Conservation (phyloP, 2,888 invertebrate genomes). For the Sicus ferrugineus region DNA sequence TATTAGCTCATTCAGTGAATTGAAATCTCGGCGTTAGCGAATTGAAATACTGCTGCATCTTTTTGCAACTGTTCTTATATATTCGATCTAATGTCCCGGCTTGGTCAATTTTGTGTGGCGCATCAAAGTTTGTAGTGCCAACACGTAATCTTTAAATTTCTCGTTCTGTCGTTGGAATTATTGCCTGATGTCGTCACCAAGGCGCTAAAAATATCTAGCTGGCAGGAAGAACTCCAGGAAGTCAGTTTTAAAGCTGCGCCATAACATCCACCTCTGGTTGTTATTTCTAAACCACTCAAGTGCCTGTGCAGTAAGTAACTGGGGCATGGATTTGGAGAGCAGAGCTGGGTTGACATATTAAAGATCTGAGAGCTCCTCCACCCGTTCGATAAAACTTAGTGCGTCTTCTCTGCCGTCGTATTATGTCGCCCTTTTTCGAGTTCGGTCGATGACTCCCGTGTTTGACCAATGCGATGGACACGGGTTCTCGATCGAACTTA, state of each 20-base stretch:
- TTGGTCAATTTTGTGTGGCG: slow-evolving; percentile 1
- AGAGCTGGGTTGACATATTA: neutral
- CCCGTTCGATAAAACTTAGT: slow-evolving; percentile 16
- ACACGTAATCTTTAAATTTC: neutral
- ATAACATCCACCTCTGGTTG: neutral
- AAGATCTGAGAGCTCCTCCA: slow-evolving; percentile 10
- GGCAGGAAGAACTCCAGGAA: slow-evolving; percentile 21
- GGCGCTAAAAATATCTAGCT: slow-evolving; percentile 10
- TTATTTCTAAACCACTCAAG: slow-evolving; percentile 5
- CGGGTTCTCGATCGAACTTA: neutral
- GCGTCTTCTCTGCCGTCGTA: slow-evolving; percentile 11
- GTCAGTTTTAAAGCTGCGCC: slow-evolving; percentile 6
- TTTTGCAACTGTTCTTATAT: neutral
- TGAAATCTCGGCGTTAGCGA: neutral
- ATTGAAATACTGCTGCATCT: neutral
- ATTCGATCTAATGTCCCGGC: neutral
- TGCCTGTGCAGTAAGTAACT: neutral
- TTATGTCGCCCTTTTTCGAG: neutral
- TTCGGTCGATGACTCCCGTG: neutral
- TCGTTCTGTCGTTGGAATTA: neutral
- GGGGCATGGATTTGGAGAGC: neutral
- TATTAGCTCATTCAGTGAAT: neutral
- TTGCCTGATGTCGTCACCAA: slow-evolving; percentile 21
- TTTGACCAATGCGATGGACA: neutral
- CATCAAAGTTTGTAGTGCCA: slow-evolving; percentile 1